These are phyloP conservation scores for Silvanus unidentatus DNA, from an alignment of 2,888 invertebrate genomes.

Conservation along the genomic window DNA sequence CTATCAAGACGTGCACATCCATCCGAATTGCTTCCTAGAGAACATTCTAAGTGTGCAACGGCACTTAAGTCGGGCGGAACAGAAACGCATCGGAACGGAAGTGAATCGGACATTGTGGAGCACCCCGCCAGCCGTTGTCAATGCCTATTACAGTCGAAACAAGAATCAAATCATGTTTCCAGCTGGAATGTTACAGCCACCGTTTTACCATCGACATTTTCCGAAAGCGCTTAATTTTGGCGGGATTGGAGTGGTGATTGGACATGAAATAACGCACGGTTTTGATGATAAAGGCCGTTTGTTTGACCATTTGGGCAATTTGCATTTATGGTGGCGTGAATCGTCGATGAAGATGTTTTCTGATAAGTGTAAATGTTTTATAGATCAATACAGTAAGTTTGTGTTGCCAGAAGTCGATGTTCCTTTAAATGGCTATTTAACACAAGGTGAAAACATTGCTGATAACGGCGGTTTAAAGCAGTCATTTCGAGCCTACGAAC, in stretches of 20 bases:
- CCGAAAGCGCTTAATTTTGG: conserved; percentile 79
- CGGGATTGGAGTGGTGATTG: conserved; percentile 88
- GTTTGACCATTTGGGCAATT: conserved; percentile 90
- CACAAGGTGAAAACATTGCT: conserved; percentile 88
- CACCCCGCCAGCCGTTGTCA: conserved; percentile 84
- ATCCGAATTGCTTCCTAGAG: conserved; percentile 73
- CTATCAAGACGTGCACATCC: conserved; percentile 71
- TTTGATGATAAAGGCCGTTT: conserved; percentile 87
- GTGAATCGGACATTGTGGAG: conserved; percentile 81
- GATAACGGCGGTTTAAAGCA: conserved; percentile 94
- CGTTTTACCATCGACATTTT: conserved; percentile 84
- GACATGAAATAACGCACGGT: conserved; percentile 88
- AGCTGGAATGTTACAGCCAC: conserved; percentile 90
- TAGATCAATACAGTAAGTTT: conserved; percentile 81
- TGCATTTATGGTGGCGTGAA: conserved; percentile 81
- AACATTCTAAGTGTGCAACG: conserved; percentile 69
- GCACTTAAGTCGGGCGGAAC: conserved; percentile 69
- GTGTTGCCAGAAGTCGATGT: conserved; percentile 71
- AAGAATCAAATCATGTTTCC: conserved; percentile 78
- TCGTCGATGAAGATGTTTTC: conserved; percentile 68
- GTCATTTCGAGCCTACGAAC: conserved; percentile 75
- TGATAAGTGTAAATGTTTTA: conserved; percentile 69
- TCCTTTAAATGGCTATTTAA: conserved; percentile 68
- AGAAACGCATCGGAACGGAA: conserved; percentile 59
- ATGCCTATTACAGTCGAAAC: conserved; percentile 91